Evolutionary conservation across 2,888 invertebrate genomes (phyloP).

Genomic region (Drosophila anomalata): DNA sequence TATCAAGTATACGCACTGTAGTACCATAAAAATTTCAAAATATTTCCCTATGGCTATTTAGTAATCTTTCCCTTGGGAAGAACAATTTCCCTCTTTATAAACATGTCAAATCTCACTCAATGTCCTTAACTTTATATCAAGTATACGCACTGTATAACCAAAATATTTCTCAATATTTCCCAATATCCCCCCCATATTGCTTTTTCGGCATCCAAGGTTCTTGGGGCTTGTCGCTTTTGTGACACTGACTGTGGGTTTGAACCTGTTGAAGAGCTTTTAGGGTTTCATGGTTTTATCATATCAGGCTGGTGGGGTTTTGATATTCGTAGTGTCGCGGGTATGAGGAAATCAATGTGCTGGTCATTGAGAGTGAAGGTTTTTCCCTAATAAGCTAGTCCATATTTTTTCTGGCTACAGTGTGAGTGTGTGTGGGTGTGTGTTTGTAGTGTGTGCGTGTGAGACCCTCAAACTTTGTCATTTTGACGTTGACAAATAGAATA

Average conservation of each 20-base stretch:
- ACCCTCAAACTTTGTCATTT: slow-evolving; percentile 31
- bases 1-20: too few species aligned
- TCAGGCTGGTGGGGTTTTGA: slow-evolving; percentile 7
- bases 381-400: slow-evolving; percentile 31
- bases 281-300: slow-evolving; percentile 28
- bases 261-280: slow-evolving; percentile 41
- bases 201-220: slow-evolving; percentile 36
- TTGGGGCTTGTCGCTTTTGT: slow-evolving; percentile 18
- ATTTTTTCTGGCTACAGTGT: slow-evolving; percentile 7
- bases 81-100: too few species aligned
- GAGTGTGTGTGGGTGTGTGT: background rate
- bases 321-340: slow-evolving; percentile 1
- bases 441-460: slow-evolving; percentile 14
- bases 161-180: background rate
- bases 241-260: slow-evolving; percentile 19
- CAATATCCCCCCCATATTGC: slow-evolving; percentile 3
- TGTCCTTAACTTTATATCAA: too few species aligned
- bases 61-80: too few species aligned
- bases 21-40: too few species aligned
- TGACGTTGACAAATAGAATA: slow-evolving; percentile 34
- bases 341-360: slow-evolving; percentile 40
- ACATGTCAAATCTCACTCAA: too few species aligned
- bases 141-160: too few species aligned
- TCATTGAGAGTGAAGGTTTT: slow-evolving; percentile 38
- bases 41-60: too few species aligned